Evolutionary conservation across 2,113 vertebrate genomes (phyloP), one percentile per base, ranked within the genome.

Genomic region (Entomyzon cyanotis): DNA sequence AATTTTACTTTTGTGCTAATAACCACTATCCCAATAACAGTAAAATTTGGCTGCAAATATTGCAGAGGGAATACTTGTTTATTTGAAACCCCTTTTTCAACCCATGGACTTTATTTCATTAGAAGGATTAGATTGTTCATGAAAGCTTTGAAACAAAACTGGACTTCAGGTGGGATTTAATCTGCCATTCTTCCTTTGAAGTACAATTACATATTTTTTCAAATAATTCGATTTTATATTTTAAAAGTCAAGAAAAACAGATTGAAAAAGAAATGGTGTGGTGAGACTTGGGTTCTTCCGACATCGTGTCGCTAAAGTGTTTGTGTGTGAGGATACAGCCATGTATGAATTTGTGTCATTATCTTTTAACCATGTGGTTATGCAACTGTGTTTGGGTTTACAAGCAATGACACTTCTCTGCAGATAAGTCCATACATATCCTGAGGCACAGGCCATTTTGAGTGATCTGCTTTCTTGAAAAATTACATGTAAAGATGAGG

Each of bases 361-460:
- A 33, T 93, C 91, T 88, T 92, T 86, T 88, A 88, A 74, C 94
- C 25, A n/a, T 60, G 79, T 27, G 70, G 82, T 95, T 95, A 87
- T 71, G 81, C 89, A 91, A 63, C 77, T 53, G 52, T 22, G 74
- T 75, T 91, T 35, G 49, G 84, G 25, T 93, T 94, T 89, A 76
- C 64, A 62, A 70, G 93, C 77, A 75, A 4, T 64, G 93, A 68
- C 88, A 83, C 60, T 89, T 67, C 78, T 74, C 91, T 87, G 82
- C 78, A 80, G 87, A 88, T 58, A 46, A 63, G 77, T 81, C 87
- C 80, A 11, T 41, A 13, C 35, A 0, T 30, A 53, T 59, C 73
- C 84, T 1, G 42, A 81, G 87, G 81, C 89, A 80, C 1, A 11
- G 87, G 64, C 80, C 60, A 7, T 89, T 95, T 71, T 59, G 64